Conservation (phyloP, 2,888 invertebrate species). For the Sthenelais limicola region DNA sequence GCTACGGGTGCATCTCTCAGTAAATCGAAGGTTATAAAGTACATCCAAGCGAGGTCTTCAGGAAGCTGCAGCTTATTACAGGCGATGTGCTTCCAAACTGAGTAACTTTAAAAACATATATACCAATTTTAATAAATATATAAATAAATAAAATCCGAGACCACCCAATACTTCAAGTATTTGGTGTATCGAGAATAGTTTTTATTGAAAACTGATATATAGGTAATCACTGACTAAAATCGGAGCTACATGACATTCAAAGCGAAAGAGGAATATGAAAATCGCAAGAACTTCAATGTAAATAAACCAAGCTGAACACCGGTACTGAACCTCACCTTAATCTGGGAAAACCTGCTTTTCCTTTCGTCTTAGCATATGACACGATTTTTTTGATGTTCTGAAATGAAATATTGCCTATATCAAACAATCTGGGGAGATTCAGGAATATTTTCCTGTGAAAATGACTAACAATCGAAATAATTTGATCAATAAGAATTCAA, state of each 20-base stretch:
- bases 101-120: constrained; percentile 60
- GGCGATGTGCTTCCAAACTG: constrained; percentile 72
- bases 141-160: too few relatives aligned
- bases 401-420: constrained; percentile 46
- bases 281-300: constrained; percentile 12
- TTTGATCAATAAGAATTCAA: too few relatives aligned
- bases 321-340: constrained; percentile 61
- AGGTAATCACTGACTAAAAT: too few relatives aligned
- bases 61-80: constrained; percentile 71
- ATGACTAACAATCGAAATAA: too few relatives aligned
- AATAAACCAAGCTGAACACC: too few relatives aligned
- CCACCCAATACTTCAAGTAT: too few relatives aligned
- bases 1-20: constrained; percentile 59
- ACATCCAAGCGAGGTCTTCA: constrained; percentile 72
- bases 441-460: too few relatives aligned
- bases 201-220: too few relatives aligned
- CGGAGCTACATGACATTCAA: too few relatives aligned
- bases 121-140: constrained; percentile 25
- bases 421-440: too few relatives aligned
- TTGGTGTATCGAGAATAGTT: too few relatives aligned
- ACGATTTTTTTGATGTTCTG: constrained; percentile 72
- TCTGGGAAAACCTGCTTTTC: constrained; percentile 67
- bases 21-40: constrained; percentile 66
- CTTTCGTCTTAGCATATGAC: constrained; percentile 71
- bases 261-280: neutral